Evolutionary conservation across 2,113 vertebrate genomes (phyloP), one percentile per base, ranked within the genome.

Genomic region (Gasterosteus nipponicus): DNA sequence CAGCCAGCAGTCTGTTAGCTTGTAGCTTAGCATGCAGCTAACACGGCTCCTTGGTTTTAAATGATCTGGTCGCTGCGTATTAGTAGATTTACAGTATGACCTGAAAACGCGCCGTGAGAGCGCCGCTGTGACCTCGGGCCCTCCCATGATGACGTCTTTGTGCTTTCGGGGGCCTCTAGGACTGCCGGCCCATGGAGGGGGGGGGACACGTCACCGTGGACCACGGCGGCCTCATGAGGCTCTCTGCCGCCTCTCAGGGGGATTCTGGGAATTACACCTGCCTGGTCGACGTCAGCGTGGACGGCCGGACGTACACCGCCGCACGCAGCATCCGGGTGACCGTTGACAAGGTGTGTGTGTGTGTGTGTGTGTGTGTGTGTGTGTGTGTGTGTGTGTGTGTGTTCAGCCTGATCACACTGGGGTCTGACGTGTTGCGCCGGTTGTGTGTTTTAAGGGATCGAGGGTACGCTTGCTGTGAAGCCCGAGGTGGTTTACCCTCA

Each of bases 241-340:
- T 85, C 1, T 53, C 14, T 5, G 0, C 0, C 0, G 47, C 71
- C 39, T 61, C 80, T 1, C 10, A 70, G 29, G 12, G 0, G 5
- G 80, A 88, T 64, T 46, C 63, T 42, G 93, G 92, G 39, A 77
- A 14, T 7, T 93, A 93, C 67, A 94, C 93, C 19, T 94, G 94
- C 62, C 66, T 90, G n/a, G 63, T 91, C 1, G 77, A 89, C 10
- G 31, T 94, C 3, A 87, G 33, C 15, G 0, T 87, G 35, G 44
- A 82, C 2, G 87, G 85, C 62, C 75, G 35, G 33, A 82, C 11
- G 0, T 91, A 89, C 80, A 89, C 79, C 0, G 26, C 89, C 1
- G 86, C 91, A 29, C 86, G 86, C 31, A 93, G 89, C 83, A 77
- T 87, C 60, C 10, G 75, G 19, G 44, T 93, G 14, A 26, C 9